These are phyloP conservation scores for Cyanistes caeruleus DNA, from an alignment of 2,113 vertebrate species.

Conservation along the genomic window DNA sequence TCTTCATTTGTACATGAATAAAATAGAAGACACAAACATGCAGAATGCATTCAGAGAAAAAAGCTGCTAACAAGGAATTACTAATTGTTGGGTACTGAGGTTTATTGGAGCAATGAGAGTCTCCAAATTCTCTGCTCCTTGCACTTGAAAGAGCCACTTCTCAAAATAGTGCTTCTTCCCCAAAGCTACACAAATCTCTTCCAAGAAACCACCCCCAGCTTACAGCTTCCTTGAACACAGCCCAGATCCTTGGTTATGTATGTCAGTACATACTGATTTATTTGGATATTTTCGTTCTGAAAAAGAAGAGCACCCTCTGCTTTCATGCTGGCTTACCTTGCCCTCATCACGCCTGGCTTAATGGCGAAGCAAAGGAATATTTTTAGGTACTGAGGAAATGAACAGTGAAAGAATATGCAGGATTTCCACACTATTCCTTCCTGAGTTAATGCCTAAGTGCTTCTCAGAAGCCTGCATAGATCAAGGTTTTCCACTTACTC, in stretches of 20 bases:
- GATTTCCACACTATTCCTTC: constrained; percentile 30
- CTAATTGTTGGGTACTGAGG: background rate
- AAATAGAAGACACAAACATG: background rate
- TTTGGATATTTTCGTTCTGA: background rate
- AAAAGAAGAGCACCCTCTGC: background rate
- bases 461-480: background rate
- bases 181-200: background rate
- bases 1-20: background rate
- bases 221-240: background rate
- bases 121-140: background rate
- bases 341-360: background rate
- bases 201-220: background rate
- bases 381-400: constrained; percentile 28
- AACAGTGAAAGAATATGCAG: constrained; percentile 20
- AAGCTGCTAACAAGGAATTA: background rate
- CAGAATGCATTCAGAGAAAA: background rate
- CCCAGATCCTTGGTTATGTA: background rate
- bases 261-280: background rate
- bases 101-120: background rate
- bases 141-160: background rate
- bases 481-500: background rate
- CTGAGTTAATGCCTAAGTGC: constrained; percentile 8
- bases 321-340: background rate
- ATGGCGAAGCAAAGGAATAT: background rate
- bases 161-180: background rate